A percentile compares a stretch with the other conserved stretches of the same genome.
Evolutionary conservation across 1,140 invertebrate species (phyloP).

Genomic region (Cydia amplana): DNA sequence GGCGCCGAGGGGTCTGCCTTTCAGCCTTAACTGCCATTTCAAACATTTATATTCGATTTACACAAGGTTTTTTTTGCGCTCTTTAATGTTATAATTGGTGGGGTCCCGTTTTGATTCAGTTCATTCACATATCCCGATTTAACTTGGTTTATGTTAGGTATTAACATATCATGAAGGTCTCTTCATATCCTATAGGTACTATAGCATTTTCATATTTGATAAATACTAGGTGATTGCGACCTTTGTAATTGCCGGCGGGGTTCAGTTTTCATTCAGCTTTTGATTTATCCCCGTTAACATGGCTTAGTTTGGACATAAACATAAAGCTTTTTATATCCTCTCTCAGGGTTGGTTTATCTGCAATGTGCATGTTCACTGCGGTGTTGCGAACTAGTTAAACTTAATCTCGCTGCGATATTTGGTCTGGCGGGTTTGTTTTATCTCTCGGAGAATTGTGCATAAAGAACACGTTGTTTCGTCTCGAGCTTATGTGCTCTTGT

Average conservation of each 20-base stretch:
- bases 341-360: conserved; percentile 20
- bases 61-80: conserved; percentile 42
- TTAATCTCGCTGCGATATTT: conserved; percentile 10
- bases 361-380: conserved; percentile 25
- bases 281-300: background rate
- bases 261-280: background rate
- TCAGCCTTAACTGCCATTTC: conserved; percentile 53
- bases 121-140: conserved; percentile 36
- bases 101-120: conserved; percentile 29
- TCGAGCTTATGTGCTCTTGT: background rate
- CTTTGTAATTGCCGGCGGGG: background rate
- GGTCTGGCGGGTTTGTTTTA: conserved; percentile 8
- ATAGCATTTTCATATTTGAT: background rate
- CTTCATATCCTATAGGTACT: background rate
- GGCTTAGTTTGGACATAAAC: background rate
- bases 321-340: conserved; percentile 8
- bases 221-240: background rate
- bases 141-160: background rate
- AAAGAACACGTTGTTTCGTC: background rate
- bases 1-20: conserved; percentile 61
- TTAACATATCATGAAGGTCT: background rate
- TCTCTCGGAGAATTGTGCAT: background rate
- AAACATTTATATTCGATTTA: conserved; percentile 64
- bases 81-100: conserved; percentile 40
- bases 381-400: conserved; percentile 18